Percentiles rank a stretch among this genome's conserved stretches.
These are phyloP conservation scores for Drosophila meridionalis DNA, from an alignment of 2,888 invertebrate species.

Conservation along the genomic window DNA sequence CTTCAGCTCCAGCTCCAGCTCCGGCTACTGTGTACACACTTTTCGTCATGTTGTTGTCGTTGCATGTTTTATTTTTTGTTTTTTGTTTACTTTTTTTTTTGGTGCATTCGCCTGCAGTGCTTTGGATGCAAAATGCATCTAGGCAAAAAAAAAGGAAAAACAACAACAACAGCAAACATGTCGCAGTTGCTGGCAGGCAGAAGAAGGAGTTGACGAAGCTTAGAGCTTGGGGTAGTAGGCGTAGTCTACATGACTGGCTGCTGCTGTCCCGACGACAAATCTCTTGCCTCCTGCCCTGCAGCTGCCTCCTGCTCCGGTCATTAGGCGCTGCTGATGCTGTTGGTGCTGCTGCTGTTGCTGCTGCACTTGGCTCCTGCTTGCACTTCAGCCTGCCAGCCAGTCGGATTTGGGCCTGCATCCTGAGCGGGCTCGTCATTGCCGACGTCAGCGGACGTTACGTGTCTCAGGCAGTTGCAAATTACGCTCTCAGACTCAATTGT, in stretches of 20 bases:
- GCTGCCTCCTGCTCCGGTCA: conserved; percentile 45
- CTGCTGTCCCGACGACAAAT: conserved; percentile 26
- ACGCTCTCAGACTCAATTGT: conserved; percentile 82
- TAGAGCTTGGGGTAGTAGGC: conserved; percentile 51
- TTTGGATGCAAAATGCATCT: conserved; percentile 72
- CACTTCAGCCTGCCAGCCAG: conserved; percentile 44
- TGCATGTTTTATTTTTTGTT: conserved; percentile 52
- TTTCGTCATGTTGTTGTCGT: conserved; percentile 64
- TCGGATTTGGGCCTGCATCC: conserved; percentile 69
- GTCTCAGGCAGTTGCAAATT: conserved; percentile 83
- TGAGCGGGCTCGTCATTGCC: conserved; percentile 60
- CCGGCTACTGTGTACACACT: conserved; percentile 62
- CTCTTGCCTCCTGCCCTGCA: conserved; percentile 5
- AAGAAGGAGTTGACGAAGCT: conserved; percentile 17
- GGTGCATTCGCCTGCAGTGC: conserved; percentile 72
- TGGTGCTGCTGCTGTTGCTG: conserved; percentile 54
- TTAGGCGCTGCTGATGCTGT: conserved; percentile 60
- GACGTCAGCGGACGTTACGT: conserved; percentile 48
- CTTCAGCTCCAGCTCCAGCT: conserved; percentile 7
- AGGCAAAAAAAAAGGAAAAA: conserved; percentile 55
- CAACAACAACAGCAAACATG: conserved; percentile 64
- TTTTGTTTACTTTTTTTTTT: conserved; percentile 60
- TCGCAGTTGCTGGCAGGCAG: conserved; percentile 49
- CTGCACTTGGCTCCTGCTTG: conserved; percentile 66
- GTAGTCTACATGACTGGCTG: conserved; percentile 51